Base-by-base conservation (phyloP, 2,888 invertebrate genomes). In the Steromphala cineraria region DNA sequence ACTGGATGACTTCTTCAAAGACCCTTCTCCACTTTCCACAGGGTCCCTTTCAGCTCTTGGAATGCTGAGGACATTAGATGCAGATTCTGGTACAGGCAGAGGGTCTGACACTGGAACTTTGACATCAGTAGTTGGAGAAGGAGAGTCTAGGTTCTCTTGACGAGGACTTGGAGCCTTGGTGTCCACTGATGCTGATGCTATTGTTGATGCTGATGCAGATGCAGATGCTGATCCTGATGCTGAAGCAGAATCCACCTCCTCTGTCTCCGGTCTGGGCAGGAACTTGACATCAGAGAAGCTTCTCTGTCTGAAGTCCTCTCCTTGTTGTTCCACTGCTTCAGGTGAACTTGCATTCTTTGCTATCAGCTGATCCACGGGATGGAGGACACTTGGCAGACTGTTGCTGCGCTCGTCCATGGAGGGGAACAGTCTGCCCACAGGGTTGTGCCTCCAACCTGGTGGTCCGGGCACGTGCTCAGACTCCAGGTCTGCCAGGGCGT, bases 1-100 rank as follows among this genome's bases (percentile, higher is more conserved):
- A 85, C 91, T 91, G 56, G 89, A 89, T 8, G 90, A 90, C 40
- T 89, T 85, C 80, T 89, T 89, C 62, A 90, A 78, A 0, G 85
- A 81, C 17, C 83, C 83, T 71, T 86, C 84, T 3, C 53, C 53
- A 55, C 36, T 53, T n/a, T 76, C 76, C 76, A 76, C 76, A 8
- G 76, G 53, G 8, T 76, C 76, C 10, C 36, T 7, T 1, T 75
- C 53, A n/a, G 28, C 2, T 31, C 28, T 36, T 7, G 76, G 76
- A 19, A 76, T 31, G 31, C 31, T 55, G 28, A 76, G 55, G 28
- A 55, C n/a, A n/a, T 53, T 17, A 15, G 74, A 19, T 28, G n/a
- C 74, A 15, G 74, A 17, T 19, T 10, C 71, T 19, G 36, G 19
- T 17, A n/a, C 40, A 19, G 31, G 36, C 17, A 71, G 15, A 31